These are phyloP conservation scores for Arctopsyche grandis DNA, from an alignment of 1,140 invertebrate genomes.

Conservation along the genomic window DNA sequence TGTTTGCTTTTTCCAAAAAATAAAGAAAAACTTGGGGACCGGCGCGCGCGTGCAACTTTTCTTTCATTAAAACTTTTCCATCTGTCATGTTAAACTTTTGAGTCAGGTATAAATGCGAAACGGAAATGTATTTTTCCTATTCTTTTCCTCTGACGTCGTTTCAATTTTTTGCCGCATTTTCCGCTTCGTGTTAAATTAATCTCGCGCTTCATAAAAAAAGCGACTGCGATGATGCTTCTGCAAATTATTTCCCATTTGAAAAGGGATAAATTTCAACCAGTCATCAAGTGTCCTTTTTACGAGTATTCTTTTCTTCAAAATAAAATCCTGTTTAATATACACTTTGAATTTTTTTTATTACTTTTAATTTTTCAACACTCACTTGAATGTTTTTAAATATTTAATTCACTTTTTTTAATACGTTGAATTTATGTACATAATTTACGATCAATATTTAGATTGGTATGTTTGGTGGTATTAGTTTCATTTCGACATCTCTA, in stretches of 20 bases:
- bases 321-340: not conserved
- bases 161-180: not conserved
- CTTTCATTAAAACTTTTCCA: constrained; percentile 54
- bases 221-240: not conserved
- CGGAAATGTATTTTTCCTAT: constrained; percentile 13
- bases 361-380: too few species aligned
- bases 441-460: too few species aligned
- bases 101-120: not conserved
- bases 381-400: too few species aligned
- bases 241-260: not conserved
- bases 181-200: constrained; percentile 20
- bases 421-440: too few species aligned
- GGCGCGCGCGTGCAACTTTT: constrained; percentile 37
- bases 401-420: too few species aligned
- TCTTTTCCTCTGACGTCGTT: constrained; percentile 9
- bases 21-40: not conserved
- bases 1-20: constrained; percentile 33
- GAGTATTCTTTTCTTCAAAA: not conserved
- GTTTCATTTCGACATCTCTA: too few species aligned
- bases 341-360: too few species aligned
- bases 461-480: too few species aligned
- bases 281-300: not conserved
- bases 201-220: not conserved
- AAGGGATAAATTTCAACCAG: not conserved
- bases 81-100: constrained; percentile 40